Conservation (phyloP, 2,113 vertebrate species). For the Toxostoma redivivum region DNA sequence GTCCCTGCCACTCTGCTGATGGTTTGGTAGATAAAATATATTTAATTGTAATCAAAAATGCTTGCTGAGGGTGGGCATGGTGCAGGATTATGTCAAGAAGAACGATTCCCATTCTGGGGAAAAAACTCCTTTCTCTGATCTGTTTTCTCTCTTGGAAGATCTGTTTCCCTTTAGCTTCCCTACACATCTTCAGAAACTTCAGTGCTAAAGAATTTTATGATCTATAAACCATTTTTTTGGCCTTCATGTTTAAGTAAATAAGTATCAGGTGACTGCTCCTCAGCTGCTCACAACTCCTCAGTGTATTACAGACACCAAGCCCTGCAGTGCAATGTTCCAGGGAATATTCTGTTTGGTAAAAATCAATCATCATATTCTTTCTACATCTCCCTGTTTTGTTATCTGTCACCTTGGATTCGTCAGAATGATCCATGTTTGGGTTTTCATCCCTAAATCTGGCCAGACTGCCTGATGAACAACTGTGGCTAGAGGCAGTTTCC, state of each 20-base stretch:
- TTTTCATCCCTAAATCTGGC: background rate
- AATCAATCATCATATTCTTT: background rate
- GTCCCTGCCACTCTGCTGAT: background rate
- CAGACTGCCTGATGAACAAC: background rate
- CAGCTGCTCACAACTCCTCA: background rate
- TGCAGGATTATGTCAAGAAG: background rate
- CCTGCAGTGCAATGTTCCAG: background rate
- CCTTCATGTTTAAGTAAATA: background rate
- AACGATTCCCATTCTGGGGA: background rate
- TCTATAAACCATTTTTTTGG: background rate
- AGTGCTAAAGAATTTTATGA: background rate
- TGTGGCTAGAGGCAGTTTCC: background rate
- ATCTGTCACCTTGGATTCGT: background rate
- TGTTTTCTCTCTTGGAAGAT: background rate
- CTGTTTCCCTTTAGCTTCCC: background rate
- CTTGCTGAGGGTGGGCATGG: background rate
- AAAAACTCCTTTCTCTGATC: background rate
- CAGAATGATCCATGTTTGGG: background rate
- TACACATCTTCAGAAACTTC: background rate
- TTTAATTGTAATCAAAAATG: background rate
- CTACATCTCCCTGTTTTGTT: background rate
- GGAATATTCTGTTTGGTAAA: background rate
- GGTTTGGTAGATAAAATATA: background rate
- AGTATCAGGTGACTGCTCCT: background rate
- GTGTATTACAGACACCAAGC: background rate